Evolutionary conservation across 1,140 invertebrate species (phyloP), one percentile per base, ranked within the genome.

Genomic region (Coenobita brevimanus): DNA sequence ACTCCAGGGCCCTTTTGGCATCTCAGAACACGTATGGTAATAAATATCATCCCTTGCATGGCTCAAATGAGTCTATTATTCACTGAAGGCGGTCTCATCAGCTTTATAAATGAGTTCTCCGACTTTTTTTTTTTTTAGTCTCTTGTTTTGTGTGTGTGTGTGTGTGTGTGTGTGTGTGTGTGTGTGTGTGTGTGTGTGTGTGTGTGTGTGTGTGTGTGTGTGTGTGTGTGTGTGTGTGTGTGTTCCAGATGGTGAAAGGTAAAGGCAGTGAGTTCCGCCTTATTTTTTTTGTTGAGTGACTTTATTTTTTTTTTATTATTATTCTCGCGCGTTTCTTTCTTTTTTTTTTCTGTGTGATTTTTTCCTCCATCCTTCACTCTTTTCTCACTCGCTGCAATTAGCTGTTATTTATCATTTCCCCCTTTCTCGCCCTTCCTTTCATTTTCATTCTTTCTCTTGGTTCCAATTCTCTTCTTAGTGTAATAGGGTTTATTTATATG

Each of bases 51-150:
- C 79, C 60, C 83, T 86, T 86, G 83, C 83, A 86, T 60, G 83
- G 83, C 43, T 79, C 83, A 86, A 86, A 86, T 86, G 83, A 86
- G 57, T 78, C 75, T 54, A 86, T 86, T 86, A 86, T 86, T 86
- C 83, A 86, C 69, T 27, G 50, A 43, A 62, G 76, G 57, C 57
- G 69, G 46, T 41, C 75, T 86, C 83, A 86, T 86, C 83, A 86
- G 75, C 83, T 86, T 86, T 64, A 86, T 86, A 86, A 86, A 86
- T 86, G 83, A 86, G 38, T 64, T 75, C 46, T 64, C 24, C 30
- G 54, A 69, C 13, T 17, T 64, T 38, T 38, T 38, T 83, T 83
- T 79, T 79, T 79, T 79, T 38, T 71, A 38, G 2, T 4, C 15
- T 54, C 24, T 15, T 33, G 75, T n/a, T n/a, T n/a, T n/a, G n/a